phyloP scores from a whole-genome alignment of 2,797 vertebrate genomes.

The Sebastiscus tertius region DNA sequence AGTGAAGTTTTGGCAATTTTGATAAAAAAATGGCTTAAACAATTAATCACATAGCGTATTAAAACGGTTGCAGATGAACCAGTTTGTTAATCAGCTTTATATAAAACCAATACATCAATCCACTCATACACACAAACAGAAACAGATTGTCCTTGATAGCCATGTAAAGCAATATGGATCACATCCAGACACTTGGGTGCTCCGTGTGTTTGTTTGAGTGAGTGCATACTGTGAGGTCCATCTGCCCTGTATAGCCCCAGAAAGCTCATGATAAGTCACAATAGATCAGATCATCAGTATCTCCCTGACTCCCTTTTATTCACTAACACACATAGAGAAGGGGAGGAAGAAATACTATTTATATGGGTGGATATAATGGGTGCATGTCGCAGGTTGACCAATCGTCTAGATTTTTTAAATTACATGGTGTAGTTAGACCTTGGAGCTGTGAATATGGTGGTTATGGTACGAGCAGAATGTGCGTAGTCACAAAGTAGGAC shows the following conservation, averaged over 20 bases:
- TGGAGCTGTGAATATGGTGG: not conserved
- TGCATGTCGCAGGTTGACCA: not conserved
- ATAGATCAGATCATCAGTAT: conserved; percentile 61
- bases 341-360: not conserved
- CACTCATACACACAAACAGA: not conserved
- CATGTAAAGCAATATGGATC: conserved; percentile 19
- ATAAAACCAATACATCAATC: not conserved
- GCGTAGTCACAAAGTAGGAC: not conserved
- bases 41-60: not conserved
- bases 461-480: not conserved
- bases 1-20: not conserved
- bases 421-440: accelerated
- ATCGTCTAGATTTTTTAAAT: too few relatives aligned
- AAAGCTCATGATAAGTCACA: conserved; percentile 61
- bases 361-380: not conserved
- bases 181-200: conserved; percentile 27
- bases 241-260: conserved; percentile 65
- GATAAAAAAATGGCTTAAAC: too few relatives aligned
- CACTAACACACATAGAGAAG: not conserved
- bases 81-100: not conserved
- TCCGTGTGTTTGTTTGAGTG: conserved; percentile 23
- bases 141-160: not conserved
- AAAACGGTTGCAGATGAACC: not conserved
- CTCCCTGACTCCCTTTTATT: conserved; percentile 1
- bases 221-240: conserved; percentile 68